phyloP scores from a whole-genome alignment of 2,888 invertebrate genomes.

The Tenthredo distinguenda region DNA sequence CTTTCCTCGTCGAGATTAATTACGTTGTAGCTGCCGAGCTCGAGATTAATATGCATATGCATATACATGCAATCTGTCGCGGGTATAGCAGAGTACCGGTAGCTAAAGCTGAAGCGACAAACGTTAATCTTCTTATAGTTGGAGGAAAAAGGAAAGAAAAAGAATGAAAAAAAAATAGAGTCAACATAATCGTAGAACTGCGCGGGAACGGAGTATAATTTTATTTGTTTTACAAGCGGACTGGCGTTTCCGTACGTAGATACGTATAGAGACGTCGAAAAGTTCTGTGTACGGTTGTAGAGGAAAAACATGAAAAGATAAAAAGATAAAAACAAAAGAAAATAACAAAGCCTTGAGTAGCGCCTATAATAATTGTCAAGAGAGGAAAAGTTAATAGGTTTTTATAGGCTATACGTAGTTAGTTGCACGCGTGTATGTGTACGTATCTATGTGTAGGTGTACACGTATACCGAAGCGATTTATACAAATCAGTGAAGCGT shows the following conservation, averaged over 20 bases:
- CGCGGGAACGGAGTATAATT: background rate
- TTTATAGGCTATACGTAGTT: background rate
- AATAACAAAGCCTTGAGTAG: background rate
- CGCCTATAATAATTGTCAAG: background rate
- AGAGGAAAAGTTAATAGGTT: conserved; percentile 2
- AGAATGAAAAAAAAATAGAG: background rate
- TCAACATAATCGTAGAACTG: background rate
- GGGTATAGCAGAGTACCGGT: background rate
- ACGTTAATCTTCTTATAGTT: conserved; percentile 5
- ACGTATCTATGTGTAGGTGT: background rate
- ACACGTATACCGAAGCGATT: background rate
- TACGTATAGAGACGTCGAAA: background rate
- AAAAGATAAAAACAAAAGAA: background rate
- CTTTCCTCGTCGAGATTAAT: background rate
- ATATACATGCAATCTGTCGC: background rate
- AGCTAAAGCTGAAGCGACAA: background rate
- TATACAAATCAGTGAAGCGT: background rate
- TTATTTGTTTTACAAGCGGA: background rate
- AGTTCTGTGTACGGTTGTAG: background rate
- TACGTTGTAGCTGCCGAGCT: background rate
- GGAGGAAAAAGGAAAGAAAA: background rate
- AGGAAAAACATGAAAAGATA: background rate
- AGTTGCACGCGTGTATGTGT: background rate
- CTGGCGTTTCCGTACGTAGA: background rate
- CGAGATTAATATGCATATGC: conserved; percentile 13